Base-by-base conservation (phyloP, 2,113 vertebrate genomes). In the Actenoides lindsayi region DNA sequence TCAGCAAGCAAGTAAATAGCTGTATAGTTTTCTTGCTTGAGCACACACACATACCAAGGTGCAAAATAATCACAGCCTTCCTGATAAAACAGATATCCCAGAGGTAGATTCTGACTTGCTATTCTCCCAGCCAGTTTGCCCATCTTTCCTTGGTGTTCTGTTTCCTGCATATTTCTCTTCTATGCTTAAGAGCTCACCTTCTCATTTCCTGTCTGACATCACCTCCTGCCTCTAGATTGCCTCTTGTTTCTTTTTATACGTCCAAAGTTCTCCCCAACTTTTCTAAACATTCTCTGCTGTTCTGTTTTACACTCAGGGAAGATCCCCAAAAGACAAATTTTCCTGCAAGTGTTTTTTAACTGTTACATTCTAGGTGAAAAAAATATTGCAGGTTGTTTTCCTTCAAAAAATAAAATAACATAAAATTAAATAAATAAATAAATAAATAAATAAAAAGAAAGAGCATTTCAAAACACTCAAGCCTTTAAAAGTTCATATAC, bases 1-100 rank as follows among this genome's bases (percentile, higher is more conserved):
- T 93, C 13, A 0, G 74, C 73, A 84, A 89, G 70, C 91, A 86
- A 48, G 39, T 83, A 71, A 91, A 83, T 74, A 87, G 73, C 64
- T 91, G 37, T 67, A 83, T 54, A 33, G 64, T 86, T 94, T 96
- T 85, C 85, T 94, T 95, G 88, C 91, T 91, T 91, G 78, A 87
- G 73, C 74, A 96, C 79, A 92, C 92, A 80, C 70, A 77, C 81
- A 76, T 86, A 94, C 54, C 88, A 90, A 81, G 48, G 81, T 83
- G 68, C 73, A 85, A 95, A 88, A 83, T 51, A 71, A 89, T 84
- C 91, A 79, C 33, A 81, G 37, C 16, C 35, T 41, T 79, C 57
- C 27, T 56, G 35, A 80, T 70, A 78, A 73, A 82, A 96, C 46
- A 82, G 70, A 93, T 92, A 95, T 94, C 90, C 80, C 87, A 83